Conservation (phyloP, 2,888 invertebrate species). For the Anarsia innoxiella region DNA sequence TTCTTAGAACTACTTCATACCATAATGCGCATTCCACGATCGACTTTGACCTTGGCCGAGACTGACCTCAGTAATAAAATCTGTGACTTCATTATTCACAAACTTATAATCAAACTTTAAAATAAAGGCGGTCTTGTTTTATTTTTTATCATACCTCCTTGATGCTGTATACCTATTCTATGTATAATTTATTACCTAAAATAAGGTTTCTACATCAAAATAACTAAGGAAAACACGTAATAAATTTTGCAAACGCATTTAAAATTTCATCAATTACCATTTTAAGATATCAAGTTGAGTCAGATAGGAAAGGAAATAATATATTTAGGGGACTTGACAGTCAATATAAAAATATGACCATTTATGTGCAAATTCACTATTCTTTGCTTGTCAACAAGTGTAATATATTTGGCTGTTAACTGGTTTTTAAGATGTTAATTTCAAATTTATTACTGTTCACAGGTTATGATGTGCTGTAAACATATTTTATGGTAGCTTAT, state of each 20-base stretch:
- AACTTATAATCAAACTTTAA: constrained; percentile 2
- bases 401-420: constrained; percentile 22
- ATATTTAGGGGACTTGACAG: constrained; percentile 41
- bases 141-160: neutral
- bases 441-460: constrained; percentile 26
- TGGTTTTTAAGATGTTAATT: constrained; percentile 24
- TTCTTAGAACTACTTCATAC: too few relatives aligned
- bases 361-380: constrained; percentile 44
- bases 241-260: constrained; percentile 33
- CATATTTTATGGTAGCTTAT: constrained; percentile 7
- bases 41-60: too few relatives aligned
- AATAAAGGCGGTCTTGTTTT: constrained; percentile 1
- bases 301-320: constrained; percentile 25
- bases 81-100: constrained; percentile 1
- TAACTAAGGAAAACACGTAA: constrained; percentile 21
- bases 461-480: constrained; percentile 27
- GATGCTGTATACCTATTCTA: neutral
- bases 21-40: too few relatives aligned
- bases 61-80: too few relatives aligned
- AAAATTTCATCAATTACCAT: constrained; percentile 31
- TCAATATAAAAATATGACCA: constrained; percentile 42
- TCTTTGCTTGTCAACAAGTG: constrained; percentile 15
- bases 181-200: constrained; percentile 15
- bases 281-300: constrained; percentile 22
- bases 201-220: constrained; percentile 16